These are phyloP conservation scores for Bolborhynchus lineola DNA, from an alignment of 2,113 vertebrate species.

Conservation along the genomic window DNA sequence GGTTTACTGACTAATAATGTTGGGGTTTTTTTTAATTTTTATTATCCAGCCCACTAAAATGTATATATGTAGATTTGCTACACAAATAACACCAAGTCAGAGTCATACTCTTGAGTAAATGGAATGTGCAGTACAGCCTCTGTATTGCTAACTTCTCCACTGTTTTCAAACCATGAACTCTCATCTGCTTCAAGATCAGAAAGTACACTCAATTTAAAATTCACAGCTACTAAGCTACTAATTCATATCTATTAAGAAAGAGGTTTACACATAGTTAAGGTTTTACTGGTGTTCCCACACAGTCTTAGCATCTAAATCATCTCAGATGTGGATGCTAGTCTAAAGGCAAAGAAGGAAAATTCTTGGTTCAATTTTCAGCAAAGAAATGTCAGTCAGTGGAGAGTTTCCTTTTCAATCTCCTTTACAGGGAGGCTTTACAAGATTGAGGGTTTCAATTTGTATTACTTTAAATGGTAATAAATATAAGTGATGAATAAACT, in stretches of 20 bases:
- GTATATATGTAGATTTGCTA: background rate
- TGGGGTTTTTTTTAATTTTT: background rate
- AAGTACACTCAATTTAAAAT: background rate
- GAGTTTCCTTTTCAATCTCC: background rate
- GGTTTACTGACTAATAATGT: background rate
- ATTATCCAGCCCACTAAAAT: background rate
- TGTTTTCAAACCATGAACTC: background rate
- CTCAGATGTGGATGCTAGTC: background rate
- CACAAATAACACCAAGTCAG: background rate
- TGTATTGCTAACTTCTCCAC: background rate
- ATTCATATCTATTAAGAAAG: background rate
- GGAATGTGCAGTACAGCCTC: background rate
- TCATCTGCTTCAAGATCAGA: background rate
- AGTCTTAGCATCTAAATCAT: background rate
- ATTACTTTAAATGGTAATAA: background rate
- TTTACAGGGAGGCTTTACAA: background rate
- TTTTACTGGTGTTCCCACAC: background rate
- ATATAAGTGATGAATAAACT: background rate
- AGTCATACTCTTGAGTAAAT: fast-evolving
- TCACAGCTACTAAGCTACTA: background rate
- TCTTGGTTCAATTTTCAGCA: background rate
- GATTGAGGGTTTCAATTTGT: background rate
- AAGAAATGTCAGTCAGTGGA: background rate
- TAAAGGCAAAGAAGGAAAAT: background rate
- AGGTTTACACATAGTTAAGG: background rate